Evolutionary conservation across 2,113 vertebrate genomes (phyloP).

Genomic region (Muscicapa adusta): DNA sequence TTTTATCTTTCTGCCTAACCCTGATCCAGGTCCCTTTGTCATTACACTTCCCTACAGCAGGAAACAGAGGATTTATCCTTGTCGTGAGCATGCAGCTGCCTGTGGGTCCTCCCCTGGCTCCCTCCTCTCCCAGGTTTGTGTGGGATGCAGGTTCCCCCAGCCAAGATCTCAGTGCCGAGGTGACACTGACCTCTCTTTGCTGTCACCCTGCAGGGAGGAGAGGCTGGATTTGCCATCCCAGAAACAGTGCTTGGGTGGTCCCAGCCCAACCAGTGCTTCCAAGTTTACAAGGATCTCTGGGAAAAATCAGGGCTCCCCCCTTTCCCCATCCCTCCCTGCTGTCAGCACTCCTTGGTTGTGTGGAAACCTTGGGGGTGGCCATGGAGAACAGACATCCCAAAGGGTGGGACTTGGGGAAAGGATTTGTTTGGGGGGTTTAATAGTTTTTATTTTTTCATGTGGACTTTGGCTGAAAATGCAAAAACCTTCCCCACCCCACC

Average conservation of each 20-base stretch:
- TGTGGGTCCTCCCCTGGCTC: background rate
- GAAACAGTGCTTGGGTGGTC: background rate
- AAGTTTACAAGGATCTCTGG: background rate
- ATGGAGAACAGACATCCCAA: background rate
- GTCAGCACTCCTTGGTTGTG: fast-evolving
- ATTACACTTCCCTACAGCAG: fast-evolving
- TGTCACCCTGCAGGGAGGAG: background rate
- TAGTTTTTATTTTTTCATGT: background rate
- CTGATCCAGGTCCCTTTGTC: background rate
- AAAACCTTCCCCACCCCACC: fast-evolving
- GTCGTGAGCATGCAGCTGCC: background rate
- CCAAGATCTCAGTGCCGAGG: background rate
- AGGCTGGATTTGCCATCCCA: background rate
- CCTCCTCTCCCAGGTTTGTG: background rate
- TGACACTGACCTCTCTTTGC: background rate
- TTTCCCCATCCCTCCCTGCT: background rate
- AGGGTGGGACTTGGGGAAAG: background rate
- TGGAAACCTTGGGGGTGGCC: background rate
- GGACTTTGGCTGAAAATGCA: background rate
- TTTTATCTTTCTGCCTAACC: background rate
- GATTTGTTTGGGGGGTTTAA: fast-evolving
- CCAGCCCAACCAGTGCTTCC: background rate
- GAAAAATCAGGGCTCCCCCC: background rate
- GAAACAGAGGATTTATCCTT: background rate
- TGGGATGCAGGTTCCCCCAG: background rate